Conservation (phyloP, 2,888 invertebrate genomes). For the Drosophila borborema region DNA sequence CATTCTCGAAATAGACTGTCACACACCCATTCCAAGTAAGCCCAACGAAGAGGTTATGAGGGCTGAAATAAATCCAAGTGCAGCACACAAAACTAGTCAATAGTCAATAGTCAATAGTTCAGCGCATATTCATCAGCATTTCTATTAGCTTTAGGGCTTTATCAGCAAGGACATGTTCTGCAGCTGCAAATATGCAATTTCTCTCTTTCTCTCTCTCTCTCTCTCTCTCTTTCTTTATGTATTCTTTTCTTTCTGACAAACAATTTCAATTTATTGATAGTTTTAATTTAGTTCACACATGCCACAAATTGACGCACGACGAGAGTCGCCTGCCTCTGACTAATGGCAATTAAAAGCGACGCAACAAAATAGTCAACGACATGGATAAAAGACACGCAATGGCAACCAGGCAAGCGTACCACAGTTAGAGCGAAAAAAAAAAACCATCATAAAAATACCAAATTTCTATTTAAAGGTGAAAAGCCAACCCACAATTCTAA, state of each 20-base stretch:
- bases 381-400: slow-evolving; percentile 61
- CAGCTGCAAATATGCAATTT: slow-evolving; percentile 12
- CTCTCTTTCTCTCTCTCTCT: not conserved
- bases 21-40: not conserved
- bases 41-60: not conserved
- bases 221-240: not conserved
- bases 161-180: slow-evolving; percentile 24
- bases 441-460: slow-evolving; percentile 38
- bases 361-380: slow-evolving; percentile 22
- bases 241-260: slow-evolving; percentile 22
- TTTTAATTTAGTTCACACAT: slow-evolving; percentile 25
- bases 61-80: not conserved
- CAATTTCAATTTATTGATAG: slow-evolving; percentile 64
- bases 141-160: slow-evolving; percentile 6
- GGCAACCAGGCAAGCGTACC: not conserved
- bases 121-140: not conserved
- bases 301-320: slow-evolving; percentile 38
- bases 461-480: slow-evolving; percentile 41
- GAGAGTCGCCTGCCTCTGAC: slow-evolving; percentile 21
- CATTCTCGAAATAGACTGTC: too few species aligned
- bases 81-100: not conserved
- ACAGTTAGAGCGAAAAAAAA: slow-evolving; percentile 7
- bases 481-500: not conserved
- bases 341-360: slow-evolving; percentile 59
- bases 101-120: slow-evolving; percentile 2